phyloP scores from a whole-genome alignment of 2,888 invertebrate species.

The Nephrocerus scutellatus region DNA sequence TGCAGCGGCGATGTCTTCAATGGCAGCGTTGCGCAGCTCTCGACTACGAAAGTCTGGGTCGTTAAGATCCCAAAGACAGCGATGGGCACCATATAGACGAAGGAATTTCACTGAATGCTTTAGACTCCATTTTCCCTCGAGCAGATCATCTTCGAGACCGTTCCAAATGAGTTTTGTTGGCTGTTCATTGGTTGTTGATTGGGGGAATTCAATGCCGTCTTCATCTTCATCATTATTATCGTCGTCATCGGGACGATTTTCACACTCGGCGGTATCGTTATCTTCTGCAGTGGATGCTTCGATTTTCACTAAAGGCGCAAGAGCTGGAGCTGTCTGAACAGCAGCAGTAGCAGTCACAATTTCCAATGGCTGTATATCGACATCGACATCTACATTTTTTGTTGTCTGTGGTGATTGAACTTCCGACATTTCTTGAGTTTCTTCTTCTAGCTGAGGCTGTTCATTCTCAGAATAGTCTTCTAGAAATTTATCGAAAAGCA shows the following conservation, averaged over 20 bases:
- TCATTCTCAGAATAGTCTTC: constrained; percentile 12
- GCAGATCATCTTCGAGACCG: constrained; percentile 28
- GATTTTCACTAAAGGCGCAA: too few species aligned
- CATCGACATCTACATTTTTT: too few species aligned
- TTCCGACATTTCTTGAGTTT: too few species aligned
- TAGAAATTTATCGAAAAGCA: too few species aligned
- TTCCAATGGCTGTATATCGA: too few species aligned
- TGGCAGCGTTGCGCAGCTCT: constrained; percentile 28
- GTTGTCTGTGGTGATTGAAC: too few species aligned
- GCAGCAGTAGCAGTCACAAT: too few species aligned
- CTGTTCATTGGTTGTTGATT: constrained; percentile 10
- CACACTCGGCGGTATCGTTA: too few species aligned
- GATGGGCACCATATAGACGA: constrained; percentile 29
- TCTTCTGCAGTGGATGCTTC: too few species aligned
- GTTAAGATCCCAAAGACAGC: constrained; percentile 30
- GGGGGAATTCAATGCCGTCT: constrained; percentile 14
- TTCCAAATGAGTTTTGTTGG: constrained; percentile 26
- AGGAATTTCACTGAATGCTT: constrained; percentile 31
- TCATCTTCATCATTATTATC: constrained; percentile 14
- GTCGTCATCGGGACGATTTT: not conserved
- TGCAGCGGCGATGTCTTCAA: constrained; percentile 30
- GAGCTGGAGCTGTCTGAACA: too few species aligned
- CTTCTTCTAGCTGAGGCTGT: not conserved
- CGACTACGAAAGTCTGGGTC: constrained; percentile 27
- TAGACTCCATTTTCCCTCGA: constrained; percentile 32